Evolutionary conservation across 2,113 vertebrate genomes (phyloP), one percentile per base, ranked within the genome.

Genomic region (Sander lucioperca): DNA sequence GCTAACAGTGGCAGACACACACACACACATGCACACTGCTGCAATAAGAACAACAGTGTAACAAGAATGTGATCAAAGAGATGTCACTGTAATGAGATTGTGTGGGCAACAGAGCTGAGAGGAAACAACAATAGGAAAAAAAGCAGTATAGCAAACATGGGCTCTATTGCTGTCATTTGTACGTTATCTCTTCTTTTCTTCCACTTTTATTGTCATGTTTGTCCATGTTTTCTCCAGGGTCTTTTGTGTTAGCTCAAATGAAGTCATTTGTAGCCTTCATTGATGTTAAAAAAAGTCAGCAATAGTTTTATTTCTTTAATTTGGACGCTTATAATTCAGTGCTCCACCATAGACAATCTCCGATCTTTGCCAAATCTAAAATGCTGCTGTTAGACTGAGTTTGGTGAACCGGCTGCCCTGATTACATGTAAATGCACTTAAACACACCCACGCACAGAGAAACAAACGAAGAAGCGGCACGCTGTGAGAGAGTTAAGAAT

Each of bases 81-180:
- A 69, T 56, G 23, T 23, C 48, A 76, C 53, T 67, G 7, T 79
- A 84, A 84, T 86, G 83, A 82, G 75, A 65, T 19, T 71, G 78
- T 72, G 67, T 65, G 39, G 74, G 71, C 81, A 61, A 57, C 62
- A 69, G 62, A 58, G 63, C 11, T 1, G n/a, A 51, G 57, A 68
- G 36, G 12, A 78, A 75, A 51, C 80, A 39, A 64, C 58, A 19
- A 39, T 23, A 53, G 36, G 50, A n/a, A 58, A 6, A 54, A 12
- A 19, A 48, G 47, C 23, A 66, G 27, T 62, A 78, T 4, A 43
- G 53, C 21, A 56, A 70, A 71, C 25, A 58, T 4, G 8, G 6
- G 66, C 30, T 76, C 23, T 30, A 2, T 36, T 64, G 15, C 33
- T 51, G 47, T 21, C 4, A 7, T 63, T 33, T 47, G 39, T 47